Base-by-base conservation (phyloP, 2,888 invertebrate species). In the Himalopsyche kuldschensis region DNA sequence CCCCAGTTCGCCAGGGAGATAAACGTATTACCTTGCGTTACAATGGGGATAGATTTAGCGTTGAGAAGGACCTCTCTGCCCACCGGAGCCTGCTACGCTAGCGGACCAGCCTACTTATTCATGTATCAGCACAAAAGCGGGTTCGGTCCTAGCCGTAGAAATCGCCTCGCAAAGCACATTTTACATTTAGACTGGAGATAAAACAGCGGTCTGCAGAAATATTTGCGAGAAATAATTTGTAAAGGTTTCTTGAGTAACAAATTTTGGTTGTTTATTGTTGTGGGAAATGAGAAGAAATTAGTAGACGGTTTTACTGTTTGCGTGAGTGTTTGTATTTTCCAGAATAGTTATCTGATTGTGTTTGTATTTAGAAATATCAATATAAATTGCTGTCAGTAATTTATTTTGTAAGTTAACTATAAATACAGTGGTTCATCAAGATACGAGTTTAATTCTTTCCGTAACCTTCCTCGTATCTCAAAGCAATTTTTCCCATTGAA, bases 61-160 rank as follows among this genome's bases (percentile, higher is more conserved):
- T 5, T 55, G n/a, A 20, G 55, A 55, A 55, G n/a, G 78, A 78
- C 78, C 79, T 78, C 41, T 41, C 41, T 41, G 41, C 41, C 41
- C 41, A 41, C 41, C 41, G 4, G 41, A 41, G 41, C 41, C 6
- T 15, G 41, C 15, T 41, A 41, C 15, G 41, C 41, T 15, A 41
- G 41, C 41, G 41, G 3, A 15, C 15, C 15, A 75, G 82, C 75
- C 63, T 75, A 79, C 82, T 82, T 82, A 82, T 82, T 82, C 82
- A 82, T 79, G 82, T 82, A 82, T 82, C 82, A 82, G 82, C 82
- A 82, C 78, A 82, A 82, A 82, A 69, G 75, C 75, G 82, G 69
- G 75, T 78, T 78, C n/a, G 55, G 32, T 78, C 30, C 63, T 75
- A 5, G 48, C 17, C 77, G 24, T 32, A 69, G 75, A 41, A 82